Conservation (phyloP, 2,113 vertebrate genomes). For the Coreoperca whiteheadi region DNA sequence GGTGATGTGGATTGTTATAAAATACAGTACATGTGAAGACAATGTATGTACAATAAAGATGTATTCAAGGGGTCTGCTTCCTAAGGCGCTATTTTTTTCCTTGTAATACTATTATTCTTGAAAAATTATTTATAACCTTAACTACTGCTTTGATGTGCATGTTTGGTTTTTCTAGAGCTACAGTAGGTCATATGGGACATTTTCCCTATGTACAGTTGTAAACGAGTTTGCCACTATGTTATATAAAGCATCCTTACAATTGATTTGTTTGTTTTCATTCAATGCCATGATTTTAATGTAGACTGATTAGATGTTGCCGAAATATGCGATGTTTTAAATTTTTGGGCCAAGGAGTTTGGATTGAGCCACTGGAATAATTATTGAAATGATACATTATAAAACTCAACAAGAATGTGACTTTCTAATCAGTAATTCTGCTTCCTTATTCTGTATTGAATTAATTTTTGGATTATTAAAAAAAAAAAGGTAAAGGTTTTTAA, state of each 20-base stretch:
- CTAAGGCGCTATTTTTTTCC: conserved; percentile 2
- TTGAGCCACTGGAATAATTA: neutral
- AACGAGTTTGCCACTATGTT: conserved; percentile 35
- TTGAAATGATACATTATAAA: neutral
- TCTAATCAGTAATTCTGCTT: neutral
- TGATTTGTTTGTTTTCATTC: conserved; percentile 23
- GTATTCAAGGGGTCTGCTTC: conserved; percentile 21
- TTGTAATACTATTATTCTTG: conserved; percentile 26
- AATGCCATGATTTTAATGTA: neutral
- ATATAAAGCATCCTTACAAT: conserved; percentile 33
- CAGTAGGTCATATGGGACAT: conserved; percentile 4
- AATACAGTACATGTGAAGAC: conserved; percentile 49
- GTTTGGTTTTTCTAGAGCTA: conserved; percentile 27
- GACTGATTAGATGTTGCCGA: no score
- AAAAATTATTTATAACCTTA: conserved; percentile 58
- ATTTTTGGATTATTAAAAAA: neutral
- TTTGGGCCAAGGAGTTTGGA: neutral
- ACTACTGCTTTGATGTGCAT: conserved; percentile 42
- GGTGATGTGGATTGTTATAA: conserved; percentile 37
- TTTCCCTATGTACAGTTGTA: conserved; percentile 37
- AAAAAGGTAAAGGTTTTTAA: neutral
- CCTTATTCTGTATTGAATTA: neutral
- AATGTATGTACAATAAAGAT: conserved; percentile 57
- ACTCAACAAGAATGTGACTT: neutral
- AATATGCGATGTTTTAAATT: no score